Conservation (phyloP, 2,113 vertebrate genomes). For the Trachemys scripta region DNA sequence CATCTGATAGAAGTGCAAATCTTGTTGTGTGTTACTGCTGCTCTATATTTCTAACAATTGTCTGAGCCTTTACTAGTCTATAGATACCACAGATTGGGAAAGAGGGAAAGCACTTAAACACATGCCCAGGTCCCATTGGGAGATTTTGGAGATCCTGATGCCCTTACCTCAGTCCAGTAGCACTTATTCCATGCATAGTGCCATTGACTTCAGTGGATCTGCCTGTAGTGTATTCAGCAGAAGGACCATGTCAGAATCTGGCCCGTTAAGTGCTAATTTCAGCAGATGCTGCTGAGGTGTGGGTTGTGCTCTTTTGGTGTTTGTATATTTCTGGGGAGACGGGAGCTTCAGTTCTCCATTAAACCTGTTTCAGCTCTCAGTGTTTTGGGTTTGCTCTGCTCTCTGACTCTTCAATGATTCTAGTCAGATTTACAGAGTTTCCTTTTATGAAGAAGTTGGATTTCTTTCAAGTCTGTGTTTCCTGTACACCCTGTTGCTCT, state of each 20-base stretch:
- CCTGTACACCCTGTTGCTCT: rapidly evolving
- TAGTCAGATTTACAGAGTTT: background rate
- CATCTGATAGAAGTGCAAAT: background rate
- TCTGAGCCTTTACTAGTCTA: background rate
- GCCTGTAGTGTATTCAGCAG: background rate
- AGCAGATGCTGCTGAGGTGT: background rate
- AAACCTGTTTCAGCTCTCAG: too few species aligned
- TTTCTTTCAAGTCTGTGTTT: background rate
- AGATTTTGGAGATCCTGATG: background rate
- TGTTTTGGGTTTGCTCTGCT: background rate
- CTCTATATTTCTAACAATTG: background rate
- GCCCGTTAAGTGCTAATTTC: background rate
- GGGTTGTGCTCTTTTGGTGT: background rate
- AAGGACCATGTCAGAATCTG: background rate
- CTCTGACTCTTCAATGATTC: rapidly evolving
- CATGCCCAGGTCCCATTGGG: background rate
- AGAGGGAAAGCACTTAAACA: background rate
- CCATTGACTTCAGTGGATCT: background rate
- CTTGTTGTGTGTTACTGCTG: background rate
- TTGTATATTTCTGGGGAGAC: background rate
- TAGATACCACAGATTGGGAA: background rate
- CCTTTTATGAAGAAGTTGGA: background rate
- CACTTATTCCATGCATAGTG: background rate
- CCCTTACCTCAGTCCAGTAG: background rate
- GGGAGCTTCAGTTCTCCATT: background rate